A percentile compares a stretch with the other conserved stretches of the same genome.
phyloP scores from a whole-genome alignment of 2,797 vertebrate species.

The Momotus momota region DNA sequence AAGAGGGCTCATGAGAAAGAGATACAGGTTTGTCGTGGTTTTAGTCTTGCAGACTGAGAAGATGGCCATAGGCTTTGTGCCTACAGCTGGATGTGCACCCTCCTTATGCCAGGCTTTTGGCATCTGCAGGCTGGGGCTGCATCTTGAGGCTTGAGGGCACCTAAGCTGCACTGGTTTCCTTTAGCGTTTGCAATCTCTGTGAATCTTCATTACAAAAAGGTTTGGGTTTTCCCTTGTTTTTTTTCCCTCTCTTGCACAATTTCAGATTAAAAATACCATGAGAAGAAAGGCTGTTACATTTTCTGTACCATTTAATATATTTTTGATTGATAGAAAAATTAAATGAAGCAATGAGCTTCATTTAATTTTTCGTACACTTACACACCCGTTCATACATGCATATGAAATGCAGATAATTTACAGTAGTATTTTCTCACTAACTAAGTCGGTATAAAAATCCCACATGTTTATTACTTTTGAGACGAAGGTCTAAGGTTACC shows the following conservation, averaged over 20 bases:
- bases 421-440: not conserved
- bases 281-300: not conserved
- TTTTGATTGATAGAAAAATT: not conserved
- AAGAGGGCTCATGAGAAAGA: not conserved
- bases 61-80: not conserved
- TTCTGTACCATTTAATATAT: not conserved
- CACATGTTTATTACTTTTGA: not conserved
- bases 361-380: too few relatives aligned
- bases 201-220: not conserved
- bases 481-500: not conserved
- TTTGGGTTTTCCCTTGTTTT: not conserved
- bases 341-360: not conserved
- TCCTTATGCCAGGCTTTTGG: not conserved
- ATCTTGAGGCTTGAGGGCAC: not conserved
- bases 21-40: accelerated
- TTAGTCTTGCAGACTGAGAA: not conserved
- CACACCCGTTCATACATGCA: not conserved
- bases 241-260: not conserved
- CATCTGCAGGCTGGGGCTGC: not conserved
- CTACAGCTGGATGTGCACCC: accelerated
- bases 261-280: not conserved
- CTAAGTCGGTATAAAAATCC: not conserved
- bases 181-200: not conserved
- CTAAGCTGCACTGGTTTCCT: not conserved
- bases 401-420: not conserved